Base-by-base conservation (phyloP, 2,888 invertebrate genomes). In the Catocala sponsa region DNA sequence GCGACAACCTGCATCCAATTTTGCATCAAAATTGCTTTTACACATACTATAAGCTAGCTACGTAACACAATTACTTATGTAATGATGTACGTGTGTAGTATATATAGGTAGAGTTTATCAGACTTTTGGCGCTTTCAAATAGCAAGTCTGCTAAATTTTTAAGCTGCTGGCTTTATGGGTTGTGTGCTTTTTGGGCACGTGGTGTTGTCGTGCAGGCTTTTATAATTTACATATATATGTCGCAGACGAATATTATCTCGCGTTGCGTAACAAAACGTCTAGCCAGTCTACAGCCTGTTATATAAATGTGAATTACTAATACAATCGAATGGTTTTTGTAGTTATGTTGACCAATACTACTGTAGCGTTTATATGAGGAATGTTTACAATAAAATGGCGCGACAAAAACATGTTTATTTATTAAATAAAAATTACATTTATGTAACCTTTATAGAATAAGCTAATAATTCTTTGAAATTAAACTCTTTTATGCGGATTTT, bases 11-110 rank as follows among this genome's bases (percentile, higher is more conserved):
- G 61, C 57, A 63, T 53, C 32, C 25, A 46, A 59, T 63, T 66
- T 70, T 59, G 43, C 43, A 62, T 58, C 43, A 55, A 59, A 25
- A 54, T 61, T 38, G 43, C 46, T 59, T 59, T 55, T 58, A 57
- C 43, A 55, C 42, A 10, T 41, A 9, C 15, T 53, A 5, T 25
- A 52, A 2, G 1, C 47, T 15, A 46, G 9, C 10, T 15, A 63
- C 38, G 35, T 38, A 38, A 7, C 6, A 9, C 35, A 38, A 38
- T 38, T 38, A 38, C 6, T 38, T 38, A 38, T 38, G 35, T 38
- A 38, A 38, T 5, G 35, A 38, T 38, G 9, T 38, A 38, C 6
- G 35, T n/a, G 41, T 41, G 32, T 50, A 50, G 41, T 51, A 35
- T 49, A 41, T 51, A 35, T 49, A 47, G 15, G 44, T 42, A 42